phyloP scores from a whole-genome alignment of 2,113 vertebrate species.

The Podarcis cretensis region DNA sequence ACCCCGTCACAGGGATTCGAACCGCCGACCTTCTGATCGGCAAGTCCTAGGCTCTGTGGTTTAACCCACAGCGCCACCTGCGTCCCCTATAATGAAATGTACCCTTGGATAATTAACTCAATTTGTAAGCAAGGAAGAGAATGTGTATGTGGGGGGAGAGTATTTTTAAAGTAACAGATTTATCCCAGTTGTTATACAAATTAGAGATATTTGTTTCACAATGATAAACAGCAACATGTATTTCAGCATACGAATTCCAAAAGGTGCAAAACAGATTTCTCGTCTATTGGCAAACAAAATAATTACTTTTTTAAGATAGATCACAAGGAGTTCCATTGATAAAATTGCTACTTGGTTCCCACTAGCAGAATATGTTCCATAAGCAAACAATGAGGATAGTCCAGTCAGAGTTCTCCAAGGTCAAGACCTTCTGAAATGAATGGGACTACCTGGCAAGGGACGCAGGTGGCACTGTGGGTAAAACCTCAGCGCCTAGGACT shows the following conservation, averaged over 20 bases:
- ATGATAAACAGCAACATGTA: conserved; percentile 61
- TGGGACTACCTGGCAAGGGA: not conserved
- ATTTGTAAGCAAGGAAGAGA: conserved; percentile 30
- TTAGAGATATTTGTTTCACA: conserved; percentile 58
- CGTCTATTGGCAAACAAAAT: conserved; percentile 51
- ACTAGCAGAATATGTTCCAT: not conserved
- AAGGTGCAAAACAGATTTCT: conserved; percentile 56
- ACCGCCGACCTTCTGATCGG: no score
- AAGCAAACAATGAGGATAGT: not conserved
- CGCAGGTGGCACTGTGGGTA: no score
- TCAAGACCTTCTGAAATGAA: not conserved
- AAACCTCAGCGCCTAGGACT: no score
- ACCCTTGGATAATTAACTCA: no score
- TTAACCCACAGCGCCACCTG: no score
- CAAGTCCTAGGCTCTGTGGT: no score
- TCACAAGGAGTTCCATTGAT: conserved; percentile 20
- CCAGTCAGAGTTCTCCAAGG: not conserved
- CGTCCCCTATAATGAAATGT: conserved; percentile 57
- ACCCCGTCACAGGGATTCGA: no score
- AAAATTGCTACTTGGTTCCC: conserved; percentile 11
- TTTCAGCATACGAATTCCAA: conserved; percentile 48
- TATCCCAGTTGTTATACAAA: conserved; percentile 42
- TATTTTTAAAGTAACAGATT: conserved; percentile 35
- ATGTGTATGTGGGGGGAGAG: no score
- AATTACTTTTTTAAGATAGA: conserved; percentile 33